Conservation (phyloP, 2,113 vertebrate genomes). For the Sylvietta virens region DNA sequence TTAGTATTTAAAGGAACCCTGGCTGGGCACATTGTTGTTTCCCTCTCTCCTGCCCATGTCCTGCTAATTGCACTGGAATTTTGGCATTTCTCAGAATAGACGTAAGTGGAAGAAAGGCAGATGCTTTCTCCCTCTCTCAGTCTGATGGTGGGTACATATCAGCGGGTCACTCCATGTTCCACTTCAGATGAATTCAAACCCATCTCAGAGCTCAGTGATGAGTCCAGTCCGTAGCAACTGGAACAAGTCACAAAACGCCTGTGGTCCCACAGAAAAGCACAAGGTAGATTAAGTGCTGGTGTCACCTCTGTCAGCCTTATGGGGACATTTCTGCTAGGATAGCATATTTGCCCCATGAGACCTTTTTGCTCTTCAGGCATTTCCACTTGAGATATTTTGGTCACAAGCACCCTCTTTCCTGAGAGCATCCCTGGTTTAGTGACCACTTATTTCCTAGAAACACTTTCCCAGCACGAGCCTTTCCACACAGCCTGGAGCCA, state of each 20-base stretch:
- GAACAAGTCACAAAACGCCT: not conserved
- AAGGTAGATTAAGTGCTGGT: not conserved
- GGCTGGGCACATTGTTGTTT: not conserved
- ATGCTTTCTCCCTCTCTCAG: not conserved
- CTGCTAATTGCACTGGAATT: not conserved
- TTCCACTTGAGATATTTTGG: slow-evolving; percentile 40
- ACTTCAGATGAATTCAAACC: not conserved
- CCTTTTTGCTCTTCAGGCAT: not conserved
- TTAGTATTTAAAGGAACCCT: not conserved
- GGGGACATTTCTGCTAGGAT: not conserved
- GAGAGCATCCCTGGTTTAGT: not conserved
- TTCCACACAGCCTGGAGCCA: not conserved
- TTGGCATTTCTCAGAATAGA: not conserved
- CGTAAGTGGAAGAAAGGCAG: not conserved
- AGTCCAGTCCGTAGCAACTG: not conserved
- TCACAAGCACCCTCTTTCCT: not conserved
- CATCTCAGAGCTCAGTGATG: not conserved
- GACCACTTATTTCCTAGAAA: slow-evolving; percentile 2
- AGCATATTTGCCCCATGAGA: not conserved
- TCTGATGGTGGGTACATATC: fast-evolving
- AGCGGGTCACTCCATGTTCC: not conserved
- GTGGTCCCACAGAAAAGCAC: not conserved
- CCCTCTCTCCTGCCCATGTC: not conserved
- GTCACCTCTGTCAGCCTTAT: not conserved
- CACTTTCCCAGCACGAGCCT: not conserved